phyloP scores from a whole-genome alignment of 2,113 vertebrate species.

The Corythornis vintsioides region DNA sequence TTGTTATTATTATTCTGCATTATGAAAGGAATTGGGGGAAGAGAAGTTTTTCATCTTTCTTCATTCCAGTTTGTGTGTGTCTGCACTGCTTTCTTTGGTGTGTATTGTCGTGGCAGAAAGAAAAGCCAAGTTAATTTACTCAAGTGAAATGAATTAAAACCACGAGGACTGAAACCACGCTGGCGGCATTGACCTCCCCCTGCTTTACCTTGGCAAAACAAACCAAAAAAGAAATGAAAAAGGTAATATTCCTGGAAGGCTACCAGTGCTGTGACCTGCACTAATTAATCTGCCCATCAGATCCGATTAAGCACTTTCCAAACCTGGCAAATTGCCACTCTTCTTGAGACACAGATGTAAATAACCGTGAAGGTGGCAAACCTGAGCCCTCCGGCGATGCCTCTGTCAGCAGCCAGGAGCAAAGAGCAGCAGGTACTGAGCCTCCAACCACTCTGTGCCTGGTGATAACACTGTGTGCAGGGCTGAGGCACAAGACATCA shows the following conservation, averaged over 20 bases:
- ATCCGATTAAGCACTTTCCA: constrained; percentile 52
- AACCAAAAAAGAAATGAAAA: neutral
- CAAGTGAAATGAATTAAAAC: neutral
- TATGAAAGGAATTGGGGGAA: neutral
- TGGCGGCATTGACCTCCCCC: constrained; percentile 25
- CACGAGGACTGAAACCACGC: constrained; percentile 21
- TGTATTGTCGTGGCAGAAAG: neutral
- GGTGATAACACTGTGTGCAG: neutral
- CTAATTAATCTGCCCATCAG: constrained; percentile 15
- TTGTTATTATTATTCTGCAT: neutral
- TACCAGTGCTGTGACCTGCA: neutral
- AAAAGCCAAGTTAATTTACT: constrained; percentile 14
- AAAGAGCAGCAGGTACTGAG: neutral
- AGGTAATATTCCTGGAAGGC: constrained; percentile 32
- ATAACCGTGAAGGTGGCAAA: constrained; percentile 22
- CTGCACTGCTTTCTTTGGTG: neutral
- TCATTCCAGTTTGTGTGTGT: neutral
- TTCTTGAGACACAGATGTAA: constrained; percentile 38
- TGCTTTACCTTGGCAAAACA: constrained; percentile 51
- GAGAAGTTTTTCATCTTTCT: neutral
- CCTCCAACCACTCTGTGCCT: neutral
- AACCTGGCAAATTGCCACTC: constrained; percentile 54
- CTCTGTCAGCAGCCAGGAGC: neutral
- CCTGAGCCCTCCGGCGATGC: neutral
- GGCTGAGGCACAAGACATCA: neutral